phyloP scores from a whole-genome alignment of 2,888 invertebrate genomes.

The Ennomos fuscantarius region DNA sequence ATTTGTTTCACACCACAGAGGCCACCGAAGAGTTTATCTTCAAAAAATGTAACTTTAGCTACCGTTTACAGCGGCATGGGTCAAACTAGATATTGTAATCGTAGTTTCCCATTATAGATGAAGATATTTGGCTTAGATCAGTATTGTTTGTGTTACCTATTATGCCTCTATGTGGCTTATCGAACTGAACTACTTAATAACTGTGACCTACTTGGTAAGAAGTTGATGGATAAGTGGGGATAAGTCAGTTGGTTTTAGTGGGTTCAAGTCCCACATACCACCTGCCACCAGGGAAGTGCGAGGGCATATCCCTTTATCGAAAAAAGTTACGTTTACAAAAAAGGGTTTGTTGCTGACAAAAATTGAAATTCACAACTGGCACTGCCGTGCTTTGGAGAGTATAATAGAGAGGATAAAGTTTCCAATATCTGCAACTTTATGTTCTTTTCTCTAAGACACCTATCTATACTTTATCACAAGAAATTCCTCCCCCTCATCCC shows the following conservation, averaged over 20 bases:
- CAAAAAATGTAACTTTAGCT: too few relatives aligned
- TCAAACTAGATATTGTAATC: conserved; percentile 10
- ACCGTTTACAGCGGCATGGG: not conserved
- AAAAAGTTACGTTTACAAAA: too few relatives aligned
- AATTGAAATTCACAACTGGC: too few relatives aligned
- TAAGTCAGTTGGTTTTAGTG: too few relatives aligned
- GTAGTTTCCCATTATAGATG: conserved; percentile 11
- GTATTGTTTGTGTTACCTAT: conserved; percentile 22
- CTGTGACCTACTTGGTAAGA: conserved; percentile 5
- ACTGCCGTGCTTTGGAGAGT: too few relatives aligned
- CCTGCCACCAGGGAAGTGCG: too few relatives aligned
- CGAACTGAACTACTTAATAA: conserved; percentile 6
- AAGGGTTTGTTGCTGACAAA: too few relatives aligned
- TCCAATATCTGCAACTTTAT: not conserved
- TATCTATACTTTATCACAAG: not conserved
- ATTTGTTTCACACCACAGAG: too few relatives aligned
- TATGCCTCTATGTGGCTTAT: conserved; percentile 10
- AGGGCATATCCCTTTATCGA: too few relatives aligned
- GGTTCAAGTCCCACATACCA: too few relatives aligned
- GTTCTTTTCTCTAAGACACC: not conserved
- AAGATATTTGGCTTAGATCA: conserved; percentile 10
- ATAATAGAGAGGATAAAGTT: not conserved
- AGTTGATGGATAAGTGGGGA: too few relatives aligned
- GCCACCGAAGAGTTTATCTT: too few relatives aligned
- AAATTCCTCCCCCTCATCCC: conserved; percentile 10